A percentile compares a stretch with the other conserved stretches of the same genome.
These are phyloP conservation scores for Drosophila guanche DNA, from an alignment of 1,140 invertebrate genomes.

Conservation along the genomic window DNA sequence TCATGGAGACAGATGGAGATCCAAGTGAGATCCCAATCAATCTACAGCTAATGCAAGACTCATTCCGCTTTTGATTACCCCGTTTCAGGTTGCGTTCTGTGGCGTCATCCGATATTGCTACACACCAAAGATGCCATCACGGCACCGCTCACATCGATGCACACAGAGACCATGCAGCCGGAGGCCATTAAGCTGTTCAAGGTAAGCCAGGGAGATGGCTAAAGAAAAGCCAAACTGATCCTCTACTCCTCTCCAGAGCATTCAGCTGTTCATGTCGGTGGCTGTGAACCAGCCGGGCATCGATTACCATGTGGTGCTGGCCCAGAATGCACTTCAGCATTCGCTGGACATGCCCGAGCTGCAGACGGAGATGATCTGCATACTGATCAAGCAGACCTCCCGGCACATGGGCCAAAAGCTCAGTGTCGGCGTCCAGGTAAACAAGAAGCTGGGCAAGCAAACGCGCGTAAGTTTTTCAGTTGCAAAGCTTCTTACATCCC, in stretches of 20 bases:
- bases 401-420: constrained; percentile 92
- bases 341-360: constrained; percentile 94
- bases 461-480: constrained; percentile 88
- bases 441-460: constrained; percentile 84
- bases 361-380: constrained; percentile 95
- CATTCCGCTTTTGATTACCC: not conserved
- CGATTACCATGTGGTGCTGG: constrained; percentile 97
- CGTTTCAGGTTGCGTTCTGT: constrained; percentile 91
- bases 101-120: constrained; percentile 96
- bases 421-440: constrained; percentile 94
- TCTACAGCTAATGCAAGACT: not conserved
- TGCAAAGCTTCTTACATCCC: constrained; percentile 77
- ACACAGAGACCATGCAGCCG: constrained; percentile 92
- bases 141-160: constrained; percentile 93
- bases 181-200: constrained; percentile 98
- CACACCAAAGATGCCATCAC: constrained; percentile 95
- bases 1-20: constrained; percentile 97
- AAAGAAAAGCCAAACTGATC: too few relatives aligned
- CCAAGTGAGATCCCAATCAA: constrained; percentile 86
- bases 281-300: constrained; percentile 96
- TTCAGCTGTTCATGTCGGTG: constrained; percentile 97
- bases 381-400: constrained; percentile 96
- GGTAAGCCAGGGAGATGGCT: constrained; percentile 84
- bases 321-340: constrained; percentile 96
- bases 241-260: constrained; percentile 87